Evolutionary conservation across 30 jellyfish, hydroid and myxozoan species (phyloP).

Genomic region (Sanderia malayensis): DNA sequence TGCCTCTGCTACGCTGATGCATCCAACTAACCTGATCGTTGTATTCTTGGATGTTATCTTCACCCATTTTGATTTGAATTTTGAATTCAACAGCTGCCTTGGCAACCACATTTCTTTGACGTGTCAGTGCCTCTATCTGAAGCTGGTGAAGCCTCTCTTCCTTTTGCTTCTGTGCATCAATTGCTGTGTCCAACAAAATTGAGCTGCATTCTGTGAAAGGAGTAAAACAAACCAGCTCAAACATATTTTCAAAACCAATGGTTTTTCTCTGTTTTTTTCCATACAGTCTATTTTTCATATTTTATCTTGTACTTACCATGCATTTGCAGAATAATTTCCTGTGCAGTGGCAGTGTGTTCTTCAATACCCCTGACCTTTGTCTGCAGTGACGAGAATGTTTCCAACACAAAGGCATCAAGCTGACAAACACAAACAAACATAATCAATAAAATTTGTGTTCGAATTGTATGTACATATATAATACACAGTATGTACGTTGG

Average conservation of each 20-base stretch:
- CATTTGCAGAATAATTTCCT: slow-evolving; percentile 47
- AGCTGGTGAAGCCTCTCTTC: slow-evolving; percentile 44
- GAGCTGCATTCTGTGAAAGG: slow-evolving; percentile 62
- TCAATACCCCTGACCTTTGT: slow-evolving; percentile 13
- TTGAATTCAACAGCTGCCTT: slow-evolving; percentile 52
- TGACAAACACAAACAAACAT: too few species aligned
- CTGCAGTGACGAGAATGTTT: slow-evolving; percentile 15
- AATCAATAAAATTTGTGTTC: too few species aligned
- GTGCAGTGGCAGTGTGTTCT: slow-evolving; percentile 57
- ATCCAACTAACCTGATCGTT: slow-evolving; percentile 44
- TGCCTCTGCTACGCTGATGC: too few species aligned
- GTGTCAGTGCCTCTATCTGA: slow-evolving; percentile 48
- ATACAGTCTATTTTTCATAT: too few species aligned
- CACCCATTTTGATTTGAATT: slow-evolving; percentile 22
- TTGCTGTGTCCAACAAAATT: slow-evolving; percentile 26
- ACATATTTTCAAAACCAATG: too few species aligned
- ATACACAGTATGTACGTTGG: too few species aligned
- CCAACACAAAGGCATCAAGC: background rate
- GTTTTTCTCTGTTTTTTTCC: too few species aligned
- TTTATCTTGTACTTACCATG: slow-evolving; percentile 29
- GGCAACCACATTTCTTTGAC: slow-evolving; percentile 40
- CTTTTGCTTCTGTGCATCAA: slow-evolving; percentile 21
- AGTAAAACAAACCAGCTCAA: too few species aligned
- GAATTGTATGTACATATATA: too few species aligned
- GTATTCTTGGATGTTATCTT: slow-evolving; percentile 43